phyloP scores from a whole-genome alignment of 92 coral and sea anemone genomes.

The Muricea muricata region DNA sequence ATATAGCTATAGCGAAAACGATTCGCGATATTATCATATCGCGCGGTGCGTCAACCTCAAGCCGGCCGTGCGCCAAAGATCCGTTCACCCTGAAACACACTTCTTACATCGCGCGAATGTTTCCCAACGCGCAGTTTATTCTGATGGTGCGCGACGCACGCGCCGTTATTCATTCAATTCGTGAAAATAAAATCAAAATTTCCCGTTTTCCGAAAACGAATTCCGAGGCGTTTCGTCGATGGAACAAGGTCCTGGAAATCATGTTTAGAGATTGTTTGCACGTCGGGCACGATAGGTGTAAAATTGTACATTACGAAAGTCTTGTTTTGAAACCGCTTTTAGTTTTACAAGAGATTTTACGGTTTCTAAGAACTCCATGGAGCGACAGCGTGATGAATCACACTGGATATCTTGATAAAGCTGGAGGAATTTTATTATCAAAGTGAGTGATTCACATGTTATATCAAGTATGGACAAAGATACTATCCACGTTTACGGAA shows the following conservation, averaged over 20 bases:
- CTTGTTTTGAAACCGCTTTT: conserved; percentile 77
- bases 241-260: conserved; percentile 70
- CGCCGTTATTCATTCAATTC: conserved; percentile 86
- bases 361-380: conserved; percentile 77
- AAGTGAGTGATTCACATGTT: conserved; percentile 53
- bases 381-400: conserved; percentile 87
- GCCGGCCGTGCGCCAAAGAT: conserved; percentile 84
- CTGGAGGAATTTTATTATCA: conserved; percentile 84
- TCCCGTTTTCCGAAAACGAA: conserved; percentile 69
- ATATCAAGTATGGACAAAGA: background rate
- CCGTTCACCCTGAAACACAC: conserved; percentile 84
- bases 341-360: conserved; percentile 69
- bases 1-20: conserved; percentile 81
- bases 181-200: conserved; percentile 70
- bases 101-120: conserved; percentile 79
- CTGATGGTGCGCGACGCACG: conserved; percentile 95
- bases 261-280: conserved; percentile 75
- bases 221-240: conserved; percentile 64
- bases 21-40: conserved; percentile 74
- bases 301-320: conserved; percentile 80
- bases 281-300: conserved; percentile 71
- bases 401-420: conserved; percentile 62
- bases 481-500: too few relatives aligned
- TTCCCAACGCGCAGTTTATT: conserved; percentile 85
- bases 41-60: conserved; percentile 72